Evolutionary conservation across 2,113 vertebrate genomes (phyloP).

Genomic region (Ptilonorhynchus violaceus): DNA sequence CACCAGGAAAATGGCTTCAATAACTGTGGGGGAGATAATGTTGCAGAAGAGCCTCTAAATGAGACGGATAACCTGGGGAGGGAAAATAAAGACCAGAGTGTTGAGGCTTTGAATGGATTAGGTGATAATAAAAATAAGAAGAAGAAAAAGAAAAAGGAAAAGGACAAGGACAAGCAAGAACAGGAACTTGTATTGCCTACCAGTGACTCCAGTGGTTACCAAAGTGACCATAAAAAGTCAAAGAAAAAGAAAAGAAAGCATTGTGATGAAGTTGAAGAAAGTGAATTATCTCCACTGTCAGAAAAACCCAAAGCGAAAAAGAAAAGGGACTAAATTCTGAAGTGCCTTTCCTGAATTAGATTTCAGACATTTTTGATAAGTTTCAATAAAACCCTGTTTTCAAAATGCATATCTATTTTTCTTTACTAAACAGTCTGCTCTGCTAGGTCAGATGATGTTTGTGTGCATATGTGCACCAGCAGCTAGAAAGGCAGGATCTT

Average conservation of each 20-base stretch:
- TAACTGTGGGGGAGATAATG: not conserved
- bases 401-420: not conserved
- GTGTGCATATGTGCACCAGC: not conserved
- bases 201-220: conserved; percentile 84
- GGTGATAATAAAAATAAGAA: conserved; percentile 64
- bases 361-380: not conserved
- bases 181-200: conserved; percentile 55
- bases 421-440: not conserved
- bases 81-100: not conserved
- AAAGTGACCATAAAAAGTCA: conserved; percentile 77
- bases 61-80: not conserved
- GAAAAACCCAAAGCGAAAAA: conserved; percentile 76
- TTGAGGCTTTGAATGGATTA: not conserved
- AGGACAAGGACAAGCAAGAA: conserved; percentile 37
- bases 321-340: conserved; percentile 55
- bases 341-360: not conserved
- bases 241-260: conserved; percentile 81
- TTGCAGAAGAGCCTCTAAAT: not conserved
- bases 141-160: conserved; percentile 65
- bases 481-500: not conserved
- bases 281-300: not conserved
- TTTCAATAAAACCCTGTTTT: conserved; percentile 35
- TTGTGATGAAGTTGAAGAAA: conserved; percentile 20
- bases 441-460: not conserved
- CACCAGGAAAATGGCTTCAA: conserved; percentile 66